Evolutionary conservation across 2,888 invertebrate species (phyloP).

Genomic region (Mythimna loreyi): DNA sequence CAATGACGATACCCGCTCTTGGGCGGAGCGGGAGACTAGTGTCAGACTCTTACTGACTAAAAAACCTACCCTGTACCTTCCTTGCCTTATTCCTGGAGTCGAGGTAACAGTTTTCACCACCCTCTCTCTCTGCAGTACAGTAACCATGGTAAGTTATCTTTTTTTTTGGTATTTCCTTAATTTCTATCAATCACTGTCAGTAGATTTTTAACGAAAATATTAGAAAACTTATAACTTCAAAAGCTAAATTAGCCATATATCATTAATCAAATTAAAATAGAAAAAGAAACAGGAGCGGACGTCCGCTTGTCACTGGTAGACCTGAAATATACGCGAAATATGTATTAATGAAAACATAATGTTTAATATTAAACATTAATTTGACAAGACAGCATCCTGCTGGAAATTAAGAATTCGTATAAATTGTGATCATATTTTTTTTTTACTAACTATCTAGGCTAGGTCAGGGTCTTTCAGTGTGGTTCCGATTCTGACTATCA

Average conservation of each 20-base stretch:
- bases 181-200: not conserved
- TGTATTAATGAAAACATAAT: slow-evolving; percentile 31
- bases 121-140: no score
- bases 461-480: not conserved
- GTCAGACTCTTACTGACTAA: no score
- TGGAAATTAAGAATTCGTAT: not conserved
- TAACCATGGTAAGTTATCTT: not conserved
- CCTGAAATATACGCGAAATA: slow-evolving; percentile 18
- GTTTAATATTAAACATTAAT: slow-evolving; percentile 31
- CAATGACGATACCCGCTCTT: no score
- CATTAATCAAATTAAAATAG: slow-evolving; percentile 45
- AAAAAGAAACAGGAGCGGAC: slow-evolving; percentile 46
- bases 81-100: no score
- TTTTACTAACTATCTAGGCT: not conserved
- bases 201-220: not conserved
- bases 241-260: slow-evolving; percentile 14
- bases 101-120: no score
- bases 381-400: slow-evolving; percentile 40
- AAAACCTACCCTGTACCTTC: no score
- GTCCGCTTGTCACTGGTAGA: slow-evolving; percentile 45
- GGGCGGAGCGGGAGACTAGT: no score
- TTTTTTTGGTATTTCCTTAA: not conserved
- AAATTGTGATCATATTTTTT: not conserved
- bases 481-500: not conserved
- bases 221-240: not conserved